Evolutionary conservation across 1,140 invertebrate genomes (phyloP), one percentile per base, ranked within the genome.

Genomic region (Pseudachorutes palmiensis): DNA sequence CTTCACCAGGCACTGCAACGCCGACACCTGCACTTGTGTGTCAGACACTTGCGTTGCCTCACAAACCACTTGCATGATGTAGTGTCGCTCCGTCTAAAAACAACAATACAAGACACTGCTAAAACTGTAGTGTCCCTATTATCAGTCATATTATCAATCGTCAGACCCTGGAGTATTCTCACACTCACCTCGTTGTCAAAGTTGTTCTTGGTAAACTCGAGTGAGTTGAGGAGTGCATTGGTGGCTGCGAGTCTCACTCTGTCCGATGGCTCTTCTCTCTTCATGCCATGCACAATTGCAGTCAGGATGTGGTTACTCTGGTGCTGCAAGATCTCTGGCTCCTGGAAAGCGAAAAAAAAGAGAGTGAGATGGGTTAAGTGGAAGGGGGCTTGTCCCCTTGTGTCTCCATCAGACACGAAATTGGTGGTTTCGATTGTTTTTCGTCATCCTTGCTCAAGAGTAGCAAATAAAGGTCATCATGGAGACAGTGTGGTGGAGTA

Each of bases 1-100:
- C 83, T 97, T 97, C 33, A 99, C 97, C 74, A 99, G 82, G 82
- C 96, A 99, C 78, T 99, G 96, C 51, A 99, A 80, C 19, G 97
- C 94, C 16, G 93, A 92, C 32, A 99, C 96, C 82, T 89, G 87
- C 64, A 96, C 90, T 79, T 92, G 87, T 45, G 89, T 88, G 76
- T 98, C 92, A 41, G 82, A 77, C 1, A 87, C 90, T 75, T 92
- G 90, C 14, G 90, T 92, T 24, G 90, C 88, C 79, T 91, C 88
- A 78, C 97, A 99, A 12, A 99, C 95, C 29, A 97, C 94, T 84
- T 99, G 94, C 97, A 99, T 99, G 49, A 99, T 99, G 77, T 95
- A 97, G 80, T 99, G 96, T 74, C 97, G 83, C 81, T 99, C 97
- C 69, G 87, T 85, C 82, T 88, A 74, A 65, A 76, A 79, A 74